Base-by-base conservation (phyloP, 2,113 vertebrate genomes). In the Corynorhinus townsendii region DNA sequence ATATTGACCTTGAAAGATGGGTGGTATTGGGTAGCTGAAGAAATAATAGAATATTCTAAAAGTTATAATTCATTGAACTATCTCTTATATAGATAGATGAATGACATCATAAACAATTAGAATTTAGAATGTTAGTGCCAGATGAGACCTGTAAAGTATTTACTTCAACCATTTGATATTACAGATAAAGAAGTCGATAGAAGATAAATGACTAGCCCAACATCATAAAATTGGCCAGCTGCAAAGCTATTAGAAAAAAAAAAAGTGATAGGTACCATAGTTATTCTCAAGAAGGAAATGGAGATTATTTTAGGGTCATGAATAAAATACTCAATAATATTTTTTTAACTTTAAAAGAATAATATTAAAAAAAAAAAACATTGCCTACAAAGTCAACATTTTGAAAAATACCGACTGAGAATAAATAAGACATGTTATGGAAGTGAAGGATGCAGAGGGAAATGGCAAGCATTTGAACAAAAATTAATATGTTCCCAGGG, bases 401-500 rank as follows among this genome's bases (percentile, higher is more conserved):
- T 93, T 93, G 47, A 93, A 68, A 52, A 93, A 62, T 73, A 62
- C 4, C 30, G 19, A 77, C 30, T 83, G 80, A 93, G 69, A 93
- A 68, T 56, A 92, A 86, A 49, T 80, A 76, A 93, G 56, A 86
- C n/a, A 30, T 77, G n/a, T 47, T 71, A 91, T 83, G 52, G 38
- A 84, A 96, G 26, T 85, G 47, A 93, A 96, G 43, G n/a, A 89
- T 77, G 43, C 75, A 92, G 59, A 93, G 66, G 73, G 52, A 96
- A 96, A 95, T 94, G 83, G 38, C 68, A 91, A 95, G 82, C 30
- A 81, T 96, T 86, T 88, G 35, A 96, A 94, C 64, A 86, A 92
- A 94, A 96, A 94, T 97, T 97, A 96, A 89, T 91, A 71, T 87
- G 84, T 89, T 92, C 85, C 56, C 62, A 40, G 73, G 85, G 88